phyloP scores from a whole-genome alignment of 1,140 invertebrate species.

The Ridgeia piscesae region DNA sequence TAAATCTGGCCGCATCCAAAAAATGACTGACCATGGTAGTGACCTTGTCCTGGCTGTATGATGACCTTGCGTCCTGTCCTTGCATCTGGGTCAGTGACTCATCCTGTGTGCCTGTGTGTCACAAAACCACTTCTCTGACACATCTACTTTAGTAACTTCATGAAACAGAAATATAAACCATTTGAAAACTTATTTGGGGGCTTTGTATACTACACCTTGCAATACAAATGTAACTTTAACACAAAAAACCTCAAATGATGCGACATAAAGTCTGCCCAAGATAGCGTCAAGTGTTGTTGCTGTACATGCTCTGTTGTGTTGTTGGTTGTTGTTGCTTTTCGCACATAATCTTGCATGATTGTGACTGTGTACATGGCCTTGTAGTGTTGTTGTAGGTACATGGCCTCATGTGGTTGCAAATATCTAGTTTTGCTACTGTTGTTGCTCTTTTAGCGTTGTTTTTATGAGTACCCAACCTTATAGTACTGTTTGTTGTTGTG shows the following conservation, averaged over 20 bases:
- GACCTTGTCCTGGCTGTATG: background rate
- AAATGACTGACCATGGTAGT: background rate
- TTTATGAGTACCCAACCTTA: no score
- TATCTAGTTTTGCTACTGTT: no score
- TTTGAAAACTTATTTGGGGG: background rate
- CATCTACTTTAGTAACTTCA: background rate
- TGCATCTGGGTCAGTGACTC: background rate
- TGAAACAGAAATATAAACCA: background rate
- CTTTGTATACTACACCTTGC: background rate
- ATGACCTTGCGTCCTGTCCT: background rate
- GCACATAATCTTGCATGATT: no score
- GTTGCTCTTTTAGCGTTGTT: no score
- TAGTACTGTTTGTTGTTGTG: no score
- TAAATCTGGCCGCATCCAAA: background rate
- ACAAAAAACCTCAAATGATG: background rate
- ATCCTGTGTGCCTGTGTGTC: background rate
- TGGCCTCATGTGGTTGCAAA: no score
- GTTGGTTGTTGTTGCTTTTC: background rate
- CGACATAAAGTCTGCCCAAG: background rate
- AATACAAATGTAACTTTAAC: background rate
- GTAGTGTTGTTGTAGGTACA: no score
- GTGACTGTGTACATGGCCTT: no score
- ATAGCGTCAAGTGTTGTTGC: background rate
- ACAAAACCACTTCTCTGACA: background rate
- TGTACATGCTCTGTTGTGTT: no score